Percentiles rank a stretch among this genome's conserved stretches.
phyloP scores from a whole-genome alignment of 2,113 vertebrate genomes.

The Scortum barcoo region DNA sequence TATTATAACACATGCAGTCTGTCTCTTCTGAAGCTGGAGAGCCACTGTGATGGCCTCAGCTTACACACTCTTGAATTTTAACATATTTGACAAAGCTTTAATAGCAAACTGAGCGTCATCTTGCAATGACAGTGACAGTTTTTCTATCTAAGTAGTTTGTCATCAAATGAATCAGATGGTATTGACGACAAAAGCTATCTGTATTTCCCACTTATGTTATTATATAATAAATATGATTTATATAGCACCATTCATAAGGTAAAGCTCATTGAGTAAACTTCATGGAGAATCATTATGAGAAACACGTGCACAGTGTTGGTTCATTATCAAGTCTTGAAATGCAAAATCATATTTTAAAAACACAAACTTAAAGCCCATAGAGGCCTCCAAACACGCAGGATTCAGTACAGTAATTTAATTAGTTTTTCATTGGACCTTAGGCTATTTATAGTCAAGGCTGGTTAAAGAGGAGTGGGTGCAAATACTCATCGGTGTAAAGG shows the following conservation, averaged over 20 bases:
- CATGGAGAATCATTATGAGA: no score
- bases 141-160: background rate
- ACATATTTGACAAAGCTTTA: background rate
- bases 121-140: background rate
- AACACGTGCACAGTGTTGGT: background rate
- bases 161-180: background rate
- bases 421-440: background rate
- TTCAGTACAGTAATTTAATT: background rate
- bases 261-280: no score
- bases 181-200: background rate
- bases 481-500: background rate
- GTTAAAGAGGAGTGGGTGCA: background rate
- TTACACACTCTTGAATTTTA: background rate
- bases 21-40: background rate
- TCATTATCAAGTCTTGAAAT: background rate
- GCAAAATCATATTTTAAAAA: background rate
- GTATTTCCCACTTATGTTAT: no score
- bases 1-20: constrained; percentile 6
- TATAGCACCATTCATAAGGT: background rate
- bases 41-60: background rate
- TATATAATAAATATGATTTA: background rate
- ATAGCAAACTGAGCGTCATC: background rate
- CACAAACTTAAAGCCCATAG: background rate
- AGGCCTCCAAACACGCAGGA: background rate
- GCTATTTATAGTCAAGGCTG: constrained; percentile 8